Conservation (phyloP, 2,113 vertebrate genomes). For the Upupa epops region DNA sequence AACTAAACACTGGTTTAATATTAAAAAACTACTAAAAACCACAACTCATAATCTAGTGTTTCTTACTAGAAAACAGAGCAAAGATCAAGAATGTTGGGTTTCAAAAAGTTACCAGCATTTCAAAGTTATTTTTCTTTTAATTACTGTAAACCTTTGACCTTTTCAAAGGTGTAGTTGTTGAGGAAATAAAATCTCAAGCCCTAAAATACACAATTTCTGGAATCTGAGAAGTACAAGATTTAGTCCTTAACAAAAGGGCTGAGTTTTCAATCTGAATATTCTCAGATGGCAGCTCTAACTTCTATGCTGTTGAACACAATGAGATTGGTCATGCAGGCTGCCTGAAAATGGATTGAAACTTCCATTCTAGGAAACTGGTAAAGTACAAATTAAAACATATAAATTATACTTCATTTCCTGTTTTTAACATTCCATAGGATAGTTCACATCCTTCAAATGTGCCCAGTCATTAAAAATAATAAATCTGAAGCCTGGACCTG, state of each 20-base stretch:
- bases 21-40: too few relatives aligned
- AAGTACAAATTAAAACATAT: not conserved
- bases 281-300: not conserved
- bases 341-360: not conserved
- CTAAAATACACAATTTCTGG: not conserved
- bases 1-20: not conserved
- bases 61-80: not conserved
- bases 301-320: not conserved
- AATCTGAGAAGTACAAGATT: not conserved
- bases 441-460: not conserved
- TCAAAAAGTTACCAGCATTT: not conserved
- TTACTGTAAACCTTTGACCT: not conserved
- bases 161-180: not conserved
- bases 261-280: not conserved
- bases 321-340: not conserved
- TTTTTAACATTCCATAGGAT: not conserved
- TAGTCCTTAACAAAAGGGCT: not conserved
- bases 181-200: not conserved
- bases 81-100: not conserved
- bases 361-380: not conserved
- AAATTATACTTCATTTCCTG: not conserved
- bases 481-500: not conserved
- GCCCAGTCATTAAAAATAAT: not conserved
- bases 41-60: not conserved
- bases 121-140: not conserved